phyloP scores from a whole-genome alignment of 2,113 vertebrate genomes.

The Grus americana region DNA sequence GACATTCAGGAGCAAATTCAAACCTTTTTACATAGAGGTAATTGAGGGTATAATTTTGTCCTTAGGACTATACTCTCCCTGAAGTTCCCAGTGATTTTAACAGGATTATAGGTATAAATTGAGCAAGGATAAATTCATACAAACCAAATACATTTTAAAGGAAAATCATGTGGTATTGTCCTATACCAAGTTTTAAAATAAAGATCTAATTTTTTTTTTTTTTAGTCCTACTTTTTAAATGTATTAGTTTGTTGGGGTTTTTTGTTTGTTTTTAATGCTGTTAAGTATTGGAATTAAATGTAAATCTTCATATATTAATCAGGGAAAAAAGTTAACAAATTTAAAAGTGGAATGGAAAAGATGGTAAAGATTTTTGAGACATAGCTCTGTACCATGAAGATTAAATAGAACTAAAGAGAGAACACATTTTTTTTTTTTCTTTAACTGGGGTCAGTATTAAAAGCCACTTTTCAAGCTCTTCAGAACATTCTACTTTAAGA shows the following conservation, averaged over 20 bases:
- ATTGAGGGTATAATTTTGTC: not conserved
- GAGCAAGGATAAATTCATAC: not conserved
- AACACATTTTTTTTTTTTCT: not conserved
- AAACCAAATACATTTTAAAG: not conserved
- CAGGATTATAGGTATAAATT: not conserved
- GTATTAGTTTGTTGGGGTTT: accelerated
- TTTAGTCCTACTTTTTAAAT: not conserved
- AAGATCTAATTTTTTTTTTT: not conserved
- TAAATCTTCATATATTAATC: not conserved
- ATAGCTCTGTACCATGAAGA: not conserved
- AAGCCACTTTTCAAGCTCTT: not conserved
- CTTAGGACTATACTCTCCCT: not conserved
- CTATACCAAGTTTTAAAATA: not conserved
- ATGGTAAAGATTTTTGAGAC: not conserved
- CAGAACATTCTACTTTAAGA: constrained; percentile 23
- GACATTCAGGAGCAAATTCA: not conserved
- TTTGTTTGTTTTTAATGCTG: not conserved
- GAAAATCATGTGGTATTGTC: not conserved
- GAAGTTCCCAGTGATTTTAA: not conserved
- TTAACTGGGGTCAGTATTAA: not conserved
- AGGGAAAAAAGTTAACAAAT: not conserved
- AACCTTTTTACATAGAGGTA: not conserved
- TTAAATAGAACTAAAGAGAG: constrained; percentile 1
- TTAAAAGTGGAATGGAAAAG: not conserved
- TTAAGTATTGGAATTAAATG: not conserved